Evolutionary conservation across 2,113 vertebrate species (phyloP).

Genomic region (Toxotes chatareus): DNA sequence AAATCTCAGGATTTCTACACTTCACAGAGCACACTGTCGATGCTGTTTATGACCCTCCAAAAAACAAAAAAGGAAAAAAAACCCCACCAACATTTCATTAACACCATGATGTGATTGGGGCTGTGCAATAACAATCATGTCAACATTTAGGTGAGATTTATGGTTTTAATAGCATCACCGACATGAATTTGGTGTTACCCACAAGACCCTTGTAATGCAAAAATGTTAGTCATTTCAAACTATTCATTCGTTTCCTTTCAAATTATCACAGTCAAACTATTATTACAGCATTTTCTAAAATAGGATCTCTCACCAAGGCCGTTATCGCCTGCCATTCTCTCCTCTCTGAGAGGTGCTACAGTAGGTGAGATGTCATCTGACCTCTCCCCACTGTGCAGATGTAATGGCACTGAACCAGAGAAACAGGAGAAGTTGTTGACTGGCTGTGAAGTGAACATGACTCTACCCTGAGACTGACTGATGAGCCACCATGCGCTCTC

Average conservation of each 20-base stretch:
- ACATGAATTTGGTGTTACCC: not conserved
- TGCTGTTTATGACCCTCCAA: constrained; percentile 41
- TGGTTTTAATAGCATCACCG: constrained; percentile 43
- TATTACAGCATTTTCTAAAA: constrained; percentile 16
- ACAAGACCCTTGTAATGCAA: not conserved
- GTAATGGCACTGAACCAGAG: constrained; percentile 63
- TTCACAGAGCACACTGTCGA: constrained; percentile 30
- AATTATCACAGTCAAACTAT: not conserved
- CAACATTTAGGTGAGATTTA: constrained; percentile 48
- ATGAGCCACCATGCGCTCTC: constrained; percentile 53
- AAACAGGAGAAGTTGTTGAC: constrained; percentile 66
- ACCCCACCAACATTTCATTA: constrained; percentile 47
- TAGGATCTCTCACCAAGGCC: constrained; percentile 12
- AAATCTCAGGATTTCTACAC: constrained; percentile 66
- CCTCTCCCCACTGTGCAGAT: constrained; percentile 59
- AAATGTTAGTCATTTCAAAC: not conserved
- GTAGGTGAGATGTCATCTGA: constrained; percentile 69
- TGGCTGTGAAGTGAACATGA: constrained; percentile 68
- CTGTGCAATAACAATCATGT: constrained; percentile 44
- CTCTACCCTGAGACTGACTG: constrained; percentile 60
- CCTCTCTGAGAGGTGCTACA: constrained; percentile 45
- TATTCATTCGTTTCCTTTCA: not conserved
- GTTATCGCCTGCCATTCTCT: constrained; percentile 47
- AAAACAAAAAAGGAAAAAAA: constrained; percentile 22
- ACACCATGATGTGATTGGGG: constrained; percentile 25